Evolutionary conservation across 2,888 invertebrate species (phyloP).

Genomic region (Platycnemis pennipes): DNA sequence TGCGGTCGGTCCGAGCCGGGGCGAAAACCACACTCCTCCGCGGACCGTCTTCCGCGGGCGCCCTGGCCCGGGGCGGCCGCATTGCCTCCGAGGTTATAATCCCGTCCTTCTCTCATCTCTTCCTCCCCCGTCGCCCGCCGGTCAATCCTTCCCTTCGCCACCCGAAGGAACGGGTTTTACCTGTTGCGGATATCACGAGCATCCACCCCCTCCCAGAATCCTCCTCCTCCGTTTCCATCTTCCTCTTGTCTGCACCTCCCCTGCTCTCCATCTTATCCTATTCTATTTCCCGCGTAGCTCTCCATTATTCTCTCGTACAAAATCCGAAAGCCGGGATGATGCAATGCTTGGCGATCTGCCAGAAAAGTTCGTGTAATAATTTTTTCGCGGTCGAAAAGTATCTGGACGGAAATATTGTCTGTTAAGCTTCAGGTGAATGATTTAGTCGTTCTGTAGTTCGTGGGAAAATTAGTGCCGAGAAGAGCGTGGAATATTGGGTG

Average conservation of each 20-base stretch:
- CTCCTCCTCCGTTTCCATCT: conserved; percentile 26
- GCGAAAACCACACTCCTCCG: neutral
- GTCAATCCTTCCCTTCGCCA: neutral
- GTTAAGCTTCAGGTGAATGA: no score
- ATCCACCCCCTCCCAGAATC: neutral
- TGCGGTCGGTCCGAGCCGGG: neutral
- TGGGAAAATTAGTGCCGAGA: no score
- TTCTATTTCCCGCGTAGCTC: conserved; percentile 12
- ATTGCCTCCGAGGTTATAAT: neutral
- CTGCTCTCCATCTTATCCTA: conserved; percentile 36
- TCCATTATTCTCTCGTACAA: conserved; percentile 10
- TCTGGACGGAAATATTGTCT: neutral
- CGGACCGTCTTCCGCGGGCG: neutral
- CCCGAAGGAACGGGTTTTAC: conserved; percentile 65
- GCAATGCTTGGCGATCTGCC: neutral
- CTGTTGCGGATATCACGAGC: conserved; percentile 36
- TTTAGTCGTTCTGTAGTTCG: no score
- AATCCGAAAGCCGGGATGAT: neutral
- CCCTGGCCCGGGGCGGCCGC: neutral
- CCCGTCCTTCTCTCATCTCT: neutral
- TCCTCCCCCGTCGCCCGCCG: neutral
- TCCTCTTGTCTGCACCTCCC: conserved; percentile 26
- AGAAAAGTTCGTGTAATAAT: neutral
- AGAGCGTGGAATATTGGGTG: no score
- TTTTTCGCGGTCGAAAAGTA: neutral